These are phyloP conservation scores for Neolamprologus tretocephalus DNA, from an alignment of 2,113 vertebrate species.

Conservation along the genomic window DNA sequence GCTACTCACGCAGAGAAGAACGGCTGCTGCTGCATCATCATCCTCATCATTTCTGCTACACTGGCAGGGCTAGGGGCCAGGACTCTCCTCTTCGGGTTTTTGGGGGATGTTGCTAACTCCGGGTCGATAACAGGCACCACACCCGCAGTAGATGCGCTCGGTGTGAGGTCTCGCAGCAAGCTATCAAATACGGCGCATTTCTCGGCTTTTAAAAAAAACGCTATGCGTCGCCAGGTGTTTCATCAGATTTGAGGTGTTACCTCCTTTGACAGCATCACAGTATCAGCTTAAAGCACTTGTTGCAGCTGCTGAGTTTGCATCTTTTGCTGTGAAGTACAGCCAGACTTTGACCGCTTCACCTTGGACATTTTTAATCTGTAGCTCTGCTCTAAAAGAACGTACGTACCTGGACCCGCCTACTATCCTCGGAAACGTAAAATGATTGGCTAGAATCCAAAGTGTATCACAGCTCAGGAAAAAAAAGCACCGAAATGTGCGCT, in stretches of 20 bases:
- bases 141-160: background rate
- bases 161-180: background rate
- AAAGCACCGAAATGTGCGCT: background rate
- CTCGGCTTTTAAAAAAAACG: accelerated
- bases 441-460: accelerated
- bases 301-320: background rate
- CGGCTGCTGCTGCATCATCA: too few species aligned
- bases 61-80: too few species aligned
- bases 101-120: background rate
- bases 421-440: accelerated
- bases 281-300: background rate
- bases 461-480: accelerated
- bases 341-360: accelerated
- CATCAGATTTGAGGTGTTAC: accelerated
- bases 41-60: too few species aligned
- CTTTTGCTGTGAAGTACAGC: background rate
- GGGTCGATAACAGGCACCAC: background rate
- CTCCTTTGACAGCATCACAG: accelerated
- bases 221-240: accelerated
- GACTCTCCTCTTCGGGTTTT: too few species aligned
- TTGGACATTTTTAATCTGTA: accelerated
- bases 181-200: accelerated
- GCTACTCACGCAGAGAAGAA: too few species aligned
- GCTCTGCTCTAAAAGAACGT: background rate
- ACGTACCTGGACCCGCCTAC: accelerated